These are phyloP conservation scores for Pipistrellus pipistrellus DNA, from an alignment of 2,797 vertebrate genomes.

Conservation along the genomic window DNA sequence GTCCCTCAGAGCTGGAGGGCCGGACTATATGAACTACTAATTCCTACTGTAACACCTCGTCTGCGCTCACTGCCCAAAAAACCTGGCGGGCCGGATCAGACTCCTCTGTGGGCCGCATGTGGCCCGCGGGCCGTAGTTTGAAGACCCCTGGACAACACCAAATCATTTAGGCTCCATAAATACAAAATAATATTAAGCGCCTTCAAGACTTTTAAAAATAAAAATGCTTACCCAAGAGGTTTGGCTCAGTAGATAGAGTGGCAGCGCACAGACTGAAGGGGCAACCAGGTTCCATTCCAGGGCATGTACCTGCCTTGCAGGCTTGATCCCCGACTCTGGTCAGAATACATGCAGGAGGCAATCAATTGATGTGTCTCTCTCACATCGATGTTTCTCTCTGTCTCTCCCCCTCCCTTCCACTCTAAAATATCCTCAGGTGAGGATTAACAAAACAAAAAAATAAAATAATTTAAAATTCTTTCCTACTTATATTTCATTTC, in stretches of 20 bases:
- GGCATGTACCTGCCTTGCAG: neutral
- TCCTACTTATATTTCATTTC: conserved; percentile 27
- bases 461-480: neutral
- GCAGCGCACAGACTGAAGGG: neutral
- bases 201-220: conserved; percentile 32
- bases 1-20: too few species aligned
- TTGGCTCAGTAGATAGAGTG: neutral
- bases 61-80: too few species aligned
- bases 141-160: too few species aligned
- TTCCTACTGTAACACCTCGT: too few species aligned
- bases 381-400: neutral
- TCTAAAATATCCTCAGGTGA: neutral
- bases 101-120: too few species aligned
- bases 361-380: neutral
- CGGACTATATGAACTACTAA: too few species aligned
- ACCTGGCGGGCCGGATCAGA: too few species aligned
- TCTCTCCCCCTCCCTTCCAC: neutral
- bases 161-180: neutral
- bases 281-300: neutral
- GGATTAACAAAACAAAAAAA: neutral
- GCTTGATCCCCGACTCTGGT: neutral
- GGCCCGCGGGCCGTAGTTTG: too few species aligned
- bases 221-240: neutral
- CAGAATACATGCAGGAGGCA: neutral
- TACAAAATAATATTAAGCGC: neutral